Base-by-base conservation (phyloP, 2,797 vertebrate species). In the Macropodus opercularis region DNA sequence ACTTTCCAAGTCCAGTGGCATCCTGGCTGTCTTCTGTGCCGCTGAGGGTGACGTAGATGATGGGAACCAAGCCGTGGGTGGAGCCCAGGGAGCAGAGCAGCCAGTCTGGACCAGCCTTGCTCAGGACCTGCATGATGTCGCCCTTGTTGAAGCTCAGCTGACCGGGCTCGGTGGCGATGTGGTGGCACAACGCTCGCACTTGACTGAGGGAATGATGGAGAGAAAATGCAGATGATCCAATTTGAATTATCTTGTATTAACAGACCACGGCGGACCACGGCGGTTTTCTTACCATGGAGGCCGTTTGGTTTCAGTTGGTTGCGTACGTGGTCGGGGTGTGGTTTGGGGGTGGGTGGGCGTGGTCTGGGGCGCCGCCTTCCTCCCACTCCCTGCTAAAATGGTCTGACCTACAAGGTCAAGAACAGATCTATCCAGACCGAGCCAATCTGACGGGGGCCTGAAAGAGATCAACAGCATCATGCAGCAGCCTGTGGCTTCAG, bases 111-210 rank as follows among this genome's bases (percentile, higher is more conserved):
- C 94, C 93, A 0, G 93, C 92, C 26, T 91, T 92, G 73, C 92
- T 90, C 80, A 95, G 80, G 42, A 96, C 95, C 12, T 64, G 90
- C 51, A 97, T 87, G 52, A 93, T 22, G 8, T 97, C 95, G 0
- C 96, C 96, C 65, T 96, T 96, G 78, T 85, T 92, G 94, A 98
- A 97, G 90, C 96, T 96, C 81, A 97, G 94, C 63, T 97, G 98
- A 36, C 93, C 95, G 0, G 91, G 89, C 80, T 96, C 94, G 0
- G 94, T 94, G 81, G 96, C 96, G 9, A 95, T 92, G 78, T 95
- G 96, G 87, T 96, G 95, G 75, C 95, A 97, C 63, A 96, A 72
- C 0, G 96, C 94, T 79, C 93, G 94, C 14, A 96, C 95, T 66
- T 94, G 89, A 5, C 97, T 99, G 90, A 38, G 50, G 50, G 23